Conservation (phyloP, 2,113 vertebrate genomes). For the Tragelaphus buxtoni region DNA sequence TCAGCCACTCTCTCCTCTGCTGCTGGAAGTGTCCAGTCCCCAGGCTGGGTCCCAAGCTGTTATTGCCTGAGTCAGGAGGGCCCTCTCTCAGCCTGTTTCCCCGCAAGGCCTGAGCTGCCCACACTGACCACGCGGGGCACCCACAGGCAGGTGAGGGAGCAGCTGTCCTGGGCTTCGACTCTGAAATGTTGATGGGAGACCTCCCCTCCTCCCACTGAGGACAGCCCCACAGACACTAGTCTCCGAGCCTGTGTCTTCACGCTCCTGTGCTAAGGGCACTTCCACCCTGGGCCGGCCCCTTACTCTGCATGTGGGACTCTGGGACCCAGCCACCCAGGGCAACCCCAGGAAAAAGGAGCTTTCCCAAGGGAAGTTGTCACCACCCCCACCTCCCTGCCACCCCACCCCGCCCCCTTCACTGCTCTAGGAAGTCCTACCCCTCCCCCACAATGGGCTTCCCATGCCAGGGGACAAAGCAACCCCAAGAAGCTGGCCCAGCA, state of each 20-base stretch:
- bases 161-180: neutral
- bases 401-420: neutral
- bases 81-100: neutral
- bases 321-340: neutral
- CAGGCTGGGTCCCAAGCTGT: neutral
- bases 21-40: neutral
- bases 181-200: neutral
- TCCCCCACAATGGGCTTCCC: neutral
- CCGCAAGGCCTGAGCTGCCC: neutral
- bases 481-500: neutral
- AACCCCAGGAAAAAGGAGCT: neutral
- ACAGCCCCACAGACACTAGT: neutral
- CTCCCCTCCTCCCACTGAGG: neutral
- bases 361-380: neutral
- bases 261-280: neutral
- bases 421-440: neutral
- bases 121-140: too few relatives aligned
- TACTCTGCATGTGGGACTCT: neutral
- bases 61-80: neutral
- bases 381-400: neutral
- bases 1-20: neutral
- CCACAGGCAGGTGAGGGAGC: neutral
- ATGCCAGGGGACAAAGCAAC: neutral
- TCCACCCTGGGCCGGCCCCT: accelerated
- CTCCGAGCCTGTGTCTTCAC: neutral